phyloP scores from a whole-genome alignment of 2,888 invertebrate species.

The Parnassius smintheus region DNA sequence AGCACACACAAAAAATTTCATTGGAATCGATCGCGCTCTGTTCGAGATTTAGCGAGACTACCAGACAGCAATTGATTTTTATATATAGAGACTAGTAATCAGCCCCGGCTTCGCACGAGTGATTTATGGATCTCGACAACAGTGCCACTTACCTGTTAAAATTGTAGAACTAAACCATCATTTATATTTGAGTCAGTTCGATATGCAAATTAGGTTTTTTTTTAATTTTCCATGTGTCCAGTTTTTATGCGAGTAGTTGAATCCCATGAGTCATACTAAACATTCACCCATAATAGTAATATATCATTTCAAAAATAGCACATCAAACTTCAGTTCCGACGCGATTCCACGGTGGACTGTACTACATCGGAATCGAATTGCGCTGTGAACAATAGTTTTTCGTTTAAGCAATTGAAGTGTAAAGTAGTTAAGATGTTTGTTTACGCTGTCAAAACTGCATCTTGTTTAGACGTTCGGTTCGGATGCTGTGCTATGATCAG shows the following conservation, averaged over 20 bases:
- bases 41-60: too few species aligned
- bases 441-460: conserved; percentile 11
- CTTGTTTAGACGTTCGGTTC: conserved; percentile 4
- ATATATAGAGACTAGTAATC: too few species aligned
- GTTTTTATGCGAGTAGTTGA: conserved; percentile 2
- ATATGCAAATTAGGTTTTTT: background rate
- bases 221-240: conserved; percentile 3
- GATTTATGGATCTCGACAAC: too few species aligned
- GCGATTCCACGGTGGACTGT: conserved; percentile 14
- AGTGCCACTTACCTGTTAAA: too few species aligned
- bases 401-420: background rate
- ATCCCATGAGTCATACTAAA: conserved; percentile 25
- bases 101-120: too few species aligned
- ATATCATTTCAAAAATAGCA: conserved; percentile 32
- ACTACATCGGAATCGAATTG: conserved; percentile 9
- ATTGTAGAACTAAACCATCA: too few species aligned
- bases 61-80: too few species aligned
- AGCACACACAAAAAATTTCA: too few species aligned
- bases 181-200: too few species aligned
- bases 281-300: conserved; percentile 27
- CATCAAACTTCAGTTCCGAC: conserved; percentile 30
- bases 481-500: conserved; percentile 5
- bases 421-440: conserved; percentile 10
- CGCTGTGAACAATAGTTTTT: conserved; percentile 2
- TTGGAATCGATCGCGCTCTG: too few species aligned